These are phyloP conservation scores for Pandemis heparana DNA, from an alignment of 2,888 invertebrate species.

Conservation along the genomic window DNA sequence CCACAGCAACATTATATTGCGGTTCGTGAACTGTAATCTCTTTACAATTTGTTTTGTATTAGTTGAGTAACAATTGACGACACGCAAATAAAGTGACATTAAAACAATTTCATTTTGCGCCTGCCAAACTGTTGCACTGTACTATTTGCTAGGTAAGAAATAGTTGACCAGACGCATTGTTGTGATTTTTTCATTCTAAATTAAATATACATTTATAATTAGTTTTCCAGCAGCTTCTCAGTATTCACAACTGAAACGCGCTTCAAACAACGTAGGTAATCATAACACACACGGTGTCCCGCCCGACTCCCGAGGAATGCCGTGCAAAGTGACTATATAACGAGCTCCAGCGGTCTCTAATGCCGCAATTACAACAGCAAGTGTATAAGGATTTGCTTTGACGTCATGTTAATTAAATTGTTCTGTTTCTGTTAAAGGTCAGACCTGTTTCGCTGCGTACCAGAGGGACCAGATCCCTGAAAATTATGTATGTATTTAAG, in stretches of 20 bases:
- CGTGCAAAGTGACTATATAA: slow-evolving; percentile 15
- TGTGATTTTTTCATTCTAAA: no score
- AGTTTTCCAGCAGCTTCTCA: background rate
- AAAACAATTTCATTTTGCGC: no score
- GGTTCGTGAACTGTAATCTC: no score
- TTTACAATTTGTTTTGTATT: no score
- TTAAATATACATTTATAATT: no score
- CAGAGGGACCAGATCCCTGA: background rate
- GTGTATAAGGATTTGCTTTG: slow-evolving; percentile 21
- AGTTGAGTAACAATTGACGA: no score
- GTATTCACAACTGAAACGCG: no score
- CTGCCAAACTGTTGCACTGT: no score
- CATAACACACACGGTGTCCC: background rate
- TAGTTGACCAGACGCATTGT: no score
- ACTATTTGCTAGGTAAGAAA: no score
- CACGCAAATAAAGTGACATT: no score
- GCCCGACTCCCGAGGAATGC: slow-evolving; percentile 29
- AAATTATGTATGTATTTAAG: slow-evolving; percentile 11
- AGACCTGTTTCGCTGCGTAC: background rate
- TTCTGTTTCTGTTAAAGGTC: slow-evolving; percentile 23
- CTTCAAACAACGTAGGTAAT: background rate
- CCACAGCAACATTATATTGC: no score
- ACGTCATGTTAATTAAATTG: slow-evolving; percentile 36
- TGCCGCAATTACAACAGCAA: slow-evolving; percentile 29
- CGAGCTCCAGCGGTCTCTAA: slow-evolving; percentile 1